phyloP scores from a whole-genome alignment of 1,140 invertebrate species.

The Cryptotermes secundus region DNA sequence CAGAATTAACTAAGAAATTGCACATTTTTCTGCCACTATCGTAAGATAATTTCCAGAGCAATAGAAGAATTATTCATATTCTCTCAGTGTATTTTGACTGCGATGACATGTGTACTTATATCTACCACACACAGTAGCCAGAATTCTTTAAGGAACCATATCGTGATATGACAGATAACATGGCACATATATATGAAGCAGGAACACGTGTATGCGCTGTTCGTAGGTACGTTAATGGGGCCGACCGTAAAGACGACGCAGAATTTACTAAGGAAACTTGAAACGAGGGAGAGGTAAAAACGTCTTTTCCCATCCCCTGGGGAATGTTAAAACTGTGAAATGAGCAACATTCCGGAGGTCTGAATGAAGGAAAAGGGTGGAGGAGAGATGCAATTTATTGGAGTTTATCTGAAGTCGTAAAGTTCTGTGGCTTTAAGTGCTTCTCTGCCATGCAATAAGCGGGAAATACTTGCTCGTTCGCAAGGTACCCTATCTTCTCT shows the following conservation, averaged over 20 bases:
- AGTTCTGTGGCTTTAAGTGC: constrained; percentile 10
- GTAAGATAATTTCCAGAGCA: too few relatives aligned
- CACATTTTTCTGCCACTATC: too few relatives aligned
- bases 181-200: not conserved
- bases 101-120: too few relatives aligned
- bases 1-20: too few relatives aligned
- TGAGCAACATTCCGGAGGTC: constrained; percentile 3
- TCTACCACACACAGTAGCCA: too few relatives aligned
- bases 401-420: constrained; percentile 8
- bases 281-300: not conserved
- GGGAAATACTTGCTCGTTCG: not conserved
- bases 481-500: too few relatives aligned
- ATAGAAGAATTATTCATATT: too few relatives aligned
- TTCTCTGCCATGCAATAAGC: not conserved
- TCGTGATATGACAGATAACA: too few relatives aligned
- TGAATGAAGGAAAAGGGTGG: not conserved
- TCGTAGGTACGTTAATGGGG: not conserved
- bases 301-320: not conserved
- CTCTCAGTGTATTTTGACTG: too few relatives aligned
- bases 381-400: constrained; percentile 8
- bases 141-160: too few relatives aligned
- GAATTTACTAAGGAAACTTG: constrained; percentile 4
- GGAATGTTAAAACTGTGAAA: constrained; percentile 14
- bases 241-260: not conserved
- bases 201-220: not conserved